Percentiles rank a stretch among this genome's conserved stretches.
Evolutionary conservation across 2,113 vertebrate species (phyloP).

Genomic region (Dendropsophus ebraccatus): DNA sequence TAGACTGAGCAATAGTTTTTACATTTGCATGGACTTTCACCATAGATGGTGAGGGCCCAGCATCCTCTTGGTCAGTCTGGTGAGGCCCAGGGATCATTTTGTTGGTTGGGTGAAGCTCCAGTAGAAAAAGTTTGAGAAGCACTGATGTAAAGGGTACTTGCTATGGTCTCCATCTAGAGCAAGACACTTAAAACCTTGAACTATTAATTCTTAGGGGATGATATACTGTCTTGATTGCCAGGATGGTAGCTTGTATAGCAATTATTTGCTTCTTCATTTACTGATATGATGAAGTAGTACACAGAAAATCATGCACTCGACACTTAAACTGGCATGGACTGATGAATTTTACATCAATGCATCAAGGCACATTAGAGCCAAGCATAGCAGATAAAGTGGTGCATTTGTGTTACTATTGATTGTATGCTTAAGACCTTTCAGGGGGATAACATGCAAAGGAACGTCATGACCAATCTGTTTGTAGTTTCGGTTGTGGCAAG

Average conservation of each 20-base stretch:
- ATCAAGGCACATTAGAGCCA: slow-evolving; percentile 1
- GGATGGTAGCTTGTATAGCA: not conserved
- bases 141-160: not conserved
- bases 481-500: not conserved
- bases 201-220: not conserved
- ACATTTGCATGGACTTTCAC: no score
- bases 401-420: slow-evolving; percentile 1
- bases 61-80: no score
- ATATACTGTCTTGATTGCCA: not conserved
- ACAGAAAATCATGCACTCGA: not conserved
- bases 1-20: no score
- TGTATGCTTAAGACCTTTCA: slow-evolving; percentile 17
- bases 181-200: not conserved
- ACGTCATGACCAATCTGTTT: slow-evolving; percentile 37
- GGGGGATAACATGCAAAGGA: not conserved
- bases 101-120: no score
- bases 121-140: no score
- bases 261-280: not conserved
- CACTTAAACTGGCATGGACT: not conserved
- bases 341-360: not conserved
- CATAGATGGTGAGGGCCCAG: no score
- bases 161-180: not conserved
- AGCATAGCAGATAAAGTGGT: slow-evolving; percentile 8
- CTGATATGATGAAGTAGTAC: not conserved
- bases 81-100: no score